Conservation (phyloP, 2,113 vertebrate genomes). For the Rhabdomys dilectus region DNA sequence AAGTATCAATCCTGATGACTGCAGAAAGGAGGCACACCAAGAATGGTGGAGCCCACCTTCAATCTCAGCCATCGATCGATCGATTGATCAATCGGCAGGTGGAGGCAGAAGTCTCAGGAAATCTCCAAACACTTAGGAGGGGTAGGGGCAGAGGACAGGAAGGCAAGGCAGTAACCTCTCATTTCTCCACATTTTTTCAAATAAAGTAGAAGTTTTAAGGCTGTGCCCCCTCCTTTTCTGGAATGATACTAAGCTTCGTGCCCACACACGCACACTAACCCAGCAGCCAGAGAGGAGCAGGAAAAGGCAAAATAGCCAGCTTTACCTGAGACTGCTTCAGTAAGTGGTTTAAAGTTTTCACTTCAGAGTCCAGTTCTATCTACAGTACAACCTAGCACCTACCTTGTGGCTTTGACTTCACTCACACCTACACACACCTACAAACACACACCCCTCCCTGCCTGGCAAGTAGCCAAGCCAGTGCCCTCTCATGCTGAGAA, state of each 20-base stretch:
- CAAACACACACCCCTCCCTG: neutral
- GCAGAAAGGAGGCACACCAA: neutral
- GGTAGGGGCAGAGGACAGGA: neutral
- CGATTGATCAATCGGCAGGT: fast-evolving
- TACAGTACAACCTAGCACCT: too few species aligned
- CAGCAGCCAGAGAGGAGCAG: neutral
- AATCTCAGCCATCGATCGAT: neutral
- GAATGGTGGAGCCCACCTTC: neutral
- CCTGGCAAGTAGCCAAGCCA: constrained; percentile 5
- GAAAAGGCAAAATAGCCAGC: neutral
- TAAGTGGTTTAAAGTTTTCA: neutral
- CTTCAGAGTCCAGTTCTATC: too few species aligned
- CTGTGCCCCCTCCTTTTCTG: neutral
- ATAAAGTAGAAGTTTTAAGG: neutral
- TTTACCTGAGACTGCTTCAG: neutral
- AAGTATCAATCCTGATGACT: neutral
- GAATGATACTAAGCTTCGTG: neutral
- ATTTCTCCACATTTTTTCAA: neutral
- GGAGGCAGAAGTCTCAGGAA: neutral
- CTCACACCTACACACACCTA: neutral
- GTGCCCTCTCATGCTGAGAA: neutral
- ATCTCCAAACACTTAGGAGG: neutral
- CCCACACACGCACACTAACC: too few species aligned
- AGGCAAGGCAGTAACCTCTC: neutral
- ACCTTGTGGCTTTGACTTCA: neutral